phyloP scores from a whole-genome alignment of 2,113 vertebrate genomes.

The Ctenomys sociabilis region DNA sequence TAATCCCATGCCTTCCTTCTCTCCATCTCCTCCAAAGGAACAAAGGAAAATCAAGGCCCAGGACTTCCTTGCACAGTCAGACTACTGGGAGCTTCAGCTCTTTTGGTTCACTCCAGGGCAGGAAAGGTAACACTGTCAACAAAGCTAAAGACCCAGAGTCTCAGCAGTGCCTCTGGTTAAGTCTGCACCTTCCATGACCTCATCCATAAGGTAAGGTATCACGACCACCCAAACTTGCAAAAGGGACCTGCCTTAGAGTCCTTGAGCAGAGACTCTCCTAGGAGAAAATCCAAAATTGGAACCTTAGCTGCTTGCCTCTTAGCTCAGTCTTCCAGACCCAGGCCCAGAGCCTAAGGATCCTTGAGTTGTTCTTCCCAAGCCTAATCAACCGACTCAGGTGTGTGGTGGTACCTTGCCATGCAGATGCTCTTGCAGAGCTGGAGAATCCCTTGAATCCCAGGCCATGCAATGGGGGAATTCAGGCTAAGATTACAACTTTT shows the following conservation, averaged over 20 bases:
- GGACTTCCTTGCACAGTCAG: background rate
- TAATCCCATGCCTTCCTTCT: background rate
- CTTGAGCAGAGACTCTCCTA: background rate
- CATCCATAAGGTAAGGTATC: background rate
- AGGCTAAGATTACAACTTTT: background rate
- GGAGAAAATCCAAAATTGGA: background rate
- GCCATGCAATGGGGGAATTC: background rate
- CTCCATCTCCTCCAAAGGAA: background rate
- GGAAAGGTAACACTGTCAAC: background rate
- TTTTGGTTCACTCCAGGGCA: background rate
- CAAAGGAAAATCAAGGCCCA: background rate
- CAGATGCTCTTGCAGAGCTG: background rate
- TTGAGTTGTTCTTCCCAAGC: background rate
- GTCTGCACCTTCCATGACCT: background rate
- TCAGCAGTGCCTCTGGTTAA: background rate
- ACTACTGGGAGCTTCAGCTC: background rate
- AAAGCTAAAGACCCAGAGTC: background rate
- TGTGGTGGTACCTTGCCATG: accelerated
- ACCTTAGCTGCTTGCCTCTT: background rate
- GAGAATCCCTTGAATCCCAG: background rate
- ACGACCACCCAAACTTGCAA: background rate
- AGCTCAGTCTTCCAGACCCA: background rate
- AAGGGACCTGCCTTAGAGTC: background rate
- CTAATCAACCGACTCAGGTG: background rate
- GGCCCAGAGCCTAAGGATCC: background rate